Evolutionary conservation across 23 tunicate genomes (phyloP).

Genomic region (Phallusia fumigata): DNA sequence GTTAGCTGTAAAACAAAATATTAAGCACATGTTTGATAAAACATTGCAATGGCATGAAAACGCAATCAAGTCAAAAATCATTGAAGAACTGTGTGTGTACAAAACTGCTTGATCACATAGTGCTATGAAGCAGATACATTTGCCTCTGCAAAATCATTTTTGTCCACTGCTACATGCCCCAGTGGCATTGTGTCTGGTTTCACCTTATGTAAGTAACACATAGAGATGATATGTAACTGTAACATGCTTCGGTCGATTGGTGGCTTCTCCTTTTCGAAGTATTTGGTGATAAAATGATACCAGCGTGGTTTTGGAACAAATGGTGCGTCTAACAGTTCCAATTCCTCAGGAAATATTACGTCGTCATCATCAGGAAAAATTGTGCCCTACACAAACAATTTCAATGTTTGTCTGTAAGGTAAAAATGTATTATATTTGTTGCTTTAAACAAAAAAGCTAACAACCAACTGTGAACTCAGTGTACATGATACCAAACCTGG

Average conservation of each 20-base stretch:
- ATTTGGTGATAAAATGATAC: slow-evolving; percentile 18
- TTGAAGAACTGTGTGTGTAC: too few species aligned
- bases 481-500: too few species aligned
- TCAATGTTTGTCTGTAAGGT: neutral
- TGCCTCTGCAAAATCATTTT: neutral
- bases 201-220: slow-evolving; percentile 10
- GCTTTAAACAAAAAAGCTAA: too few species aligned
- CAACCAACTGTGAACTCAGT: too few species aligned
- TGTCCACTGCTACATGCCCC: slow-evolving; percentile 4
- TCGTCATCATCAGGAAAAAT: slow-evolving; percentile 5
- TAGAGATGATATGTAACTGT: slow-evolving; percentile 15
- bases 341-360: neutral
- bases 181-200: neutral
- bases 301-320: slow-evolving; percentile 7
- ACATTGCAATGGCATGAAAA: too few species aligned
- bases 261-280: slow-evolving; percentile 16
- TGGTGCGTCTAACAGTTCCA: slow-evolving; percentile 8
- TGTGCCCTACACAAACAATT: neutral
- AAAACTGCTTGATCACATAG: too few species aligned
- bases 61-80: too few species aligned
- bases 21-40: too few species aligned
- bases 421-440: too few species aligned
- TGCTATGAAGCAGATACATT: neutral
- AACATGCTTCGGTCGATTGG: slow-evolving; percentile 21
- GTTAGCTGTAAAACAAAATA: neutral